Base-by-base conservation (phyloP, 2,113 vertebrate genomes). In the Butorides virescens region DNA sequence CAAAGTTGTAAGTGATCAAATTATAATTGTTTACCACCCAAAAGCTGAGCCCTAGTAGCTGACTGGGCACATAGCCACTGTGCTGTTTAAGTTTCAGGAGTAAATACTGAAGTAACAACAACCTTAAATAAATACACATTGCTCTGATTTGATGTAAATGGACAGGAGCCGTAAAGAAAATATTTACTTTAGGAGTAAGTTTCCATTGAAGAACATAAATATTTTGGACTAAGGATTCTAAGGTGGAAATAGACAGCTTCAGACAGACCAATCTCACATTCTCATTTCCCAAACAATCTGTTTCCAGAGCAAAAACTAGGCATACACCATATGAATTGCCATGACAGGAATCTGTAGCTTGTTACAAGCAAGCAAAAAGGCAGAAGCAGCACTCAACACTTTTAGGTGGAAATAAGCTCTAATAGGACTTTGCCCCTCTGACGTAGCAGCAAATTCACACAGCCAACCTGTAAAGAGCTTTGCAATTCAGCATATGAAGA, bases 271-370 rank as follows among this genome's bases (percentile, higher is more conserved):
- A 55, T 26, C 34, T 49, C 66, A 36, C 17, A 7, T 14, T 44
- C 58, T 29, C 10, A 36, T 5, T 94, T 76, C 74, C 50, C 37
- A 83, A 46, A n/a, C 46, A 42, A 47, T 20, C 36, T 17, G 10
- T 10, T 80, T 36, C 37, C 75, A 74, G 17, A 65, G 13, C 10
- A 53, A 52, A 80, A 72, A 6, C 2, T 2, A 29, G 1, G 53
- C 1, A 2, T 0, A 4, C 22, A 37, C 10, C 5, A 3, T 2
- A 1, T 1, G 5, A 67, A 6, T 26, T 78, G n/a, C 26, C 15
- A 36, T 0, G 3, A 15, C 4, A 37, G 25, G 58, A 72, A 72
- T 2, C 14, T 61, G 71, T 7, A 21, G 14, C 14, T 63, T 16
- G 23, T n/a, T 62, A 36, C 55, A 76, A 59, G 39, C 26, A 73